These are phyloP conservation scores for Erythrolamprus reginae DNA, from an alignment of 2,113 vertebrate species.

Conservation along the genomic window DNA sequence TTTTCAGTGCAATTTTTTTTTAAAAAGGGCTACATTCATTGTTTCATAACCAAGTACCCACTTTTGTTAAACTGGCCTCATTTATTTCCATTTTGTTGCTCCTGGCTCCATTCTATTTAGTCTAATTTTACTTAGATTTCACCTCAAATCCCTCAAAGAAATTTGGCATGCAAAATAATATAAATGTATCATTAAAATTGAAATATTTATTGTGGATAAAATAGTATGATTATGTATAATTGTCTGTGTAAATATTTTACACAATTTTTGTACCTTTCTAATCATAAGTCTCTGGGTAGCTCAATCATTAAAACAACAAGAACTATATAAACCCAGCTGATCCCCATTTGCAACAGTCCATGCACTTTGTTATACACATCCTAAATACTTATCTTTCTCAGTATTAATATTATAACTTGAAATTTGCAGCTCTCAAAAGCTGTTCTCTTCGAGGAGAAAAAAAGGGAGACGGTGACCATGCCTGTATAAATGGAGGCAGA, in stretches of 20 bases:
- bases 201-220: neutral
- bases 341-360: neutral
- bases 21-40: neutral
- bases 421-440: conserved; percentile 83
- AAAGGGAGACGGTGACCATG: conserved; percentile 83
- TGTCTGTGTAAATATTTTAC: neutral
- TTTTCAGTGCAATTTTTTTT: neutral
- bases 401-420: conserved; percentile 64
- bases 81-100: neutral
- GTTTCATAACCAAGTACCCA: neutral
- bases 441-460: conserved; percentile 83
- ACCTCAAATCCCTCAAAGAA: neutral
- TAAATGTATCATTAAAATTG: neutral
- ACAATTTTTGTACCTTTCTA: neutral
- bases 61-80: neutral
- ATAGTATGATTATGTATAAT: neutral
- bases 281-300: neutral
- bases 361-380: neutral
- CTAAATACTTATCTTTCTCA: conserved; percentile 29
- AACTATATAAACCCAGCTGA: neutral
- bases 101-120: neutral
- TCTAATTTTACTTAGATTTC: neutral
- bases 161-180: neutral
- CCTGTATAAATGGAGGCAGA: conserved; percentile 92
- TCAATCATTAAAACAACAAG: neutral